A percentile compares a stretch with the other conserved stretches of the same genome.
These are phyloP conservation scores for Gallinago stenura DNA, from an alignment of 2,797 vertebrate species.

Conservation along the genomic window DNA sequence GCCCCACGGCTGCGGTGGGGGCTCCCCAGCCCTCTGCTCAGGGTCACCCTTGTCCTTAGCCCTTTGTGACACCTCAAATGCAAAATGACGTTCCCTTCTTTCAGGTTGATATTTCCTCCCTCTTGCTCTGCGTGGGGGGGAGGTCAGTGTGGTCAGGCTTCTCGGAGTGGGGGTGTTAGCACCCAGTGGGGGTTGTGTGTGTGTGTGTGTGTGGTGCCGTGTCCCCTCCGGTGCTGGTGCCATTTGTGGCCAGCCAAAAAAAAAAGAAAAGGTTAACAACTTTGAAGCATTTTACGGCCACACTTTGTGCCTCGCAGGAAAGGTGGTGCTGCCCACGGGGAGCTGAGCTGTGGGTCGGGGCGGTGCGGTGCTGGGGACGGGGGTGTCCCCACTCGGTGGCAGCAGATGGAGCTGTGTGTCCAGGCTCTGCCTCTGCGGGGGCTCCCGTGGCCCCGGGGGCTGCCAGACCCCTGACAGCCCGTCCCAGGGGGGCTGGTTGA, in stretches of 20 bases:
- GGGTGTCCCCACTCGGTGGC: not conserved
- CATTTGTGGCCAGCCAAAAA: not conserved
- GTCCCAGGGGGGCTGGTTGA: not conserved
- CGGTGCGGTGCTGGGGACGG: rapidly evolving
- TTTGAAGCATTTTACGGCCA: rapidly evolving
- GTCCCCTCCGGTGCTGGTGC: not conserved
- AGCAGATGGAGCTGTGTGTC: conserved; percentile 62
- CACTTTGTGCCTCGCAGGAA: not conserved
- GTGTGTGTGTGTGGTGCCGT: not conserved
- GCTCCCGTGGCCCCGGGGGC: not conserved
- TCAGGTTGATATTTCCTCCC: not conserved
- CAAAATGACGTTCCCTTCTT: rapidly evolving
- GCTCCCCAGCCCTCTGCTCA: rapidly evolving
- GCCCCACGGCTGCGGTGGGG: rapidly evolving
- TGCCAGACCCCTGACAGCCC: not conserved
- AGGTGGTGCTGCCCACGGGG: rapidly evolving
- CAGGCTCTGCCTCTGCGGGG: not conserved
- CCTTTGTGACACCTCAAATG: not conserved
- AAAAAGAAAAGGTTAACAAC: not conserved
- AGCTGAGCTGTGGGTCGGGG: rapidly evolving
- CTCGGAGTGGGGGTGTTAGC: rapidly evolving
- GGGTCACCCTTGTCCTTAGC: not conserved
- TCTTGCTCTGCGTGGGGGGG: rapidly evolving
- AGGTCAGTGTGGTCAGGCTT: not conserved
- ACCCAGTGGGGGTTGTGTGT: no score